Percentiles rank a stretch among this genome's conserved stretches.
phyloP scores from a whole-genome alignment of 2,797 vertebrate genomes.

The Leuciscus waleckii region DNA sequence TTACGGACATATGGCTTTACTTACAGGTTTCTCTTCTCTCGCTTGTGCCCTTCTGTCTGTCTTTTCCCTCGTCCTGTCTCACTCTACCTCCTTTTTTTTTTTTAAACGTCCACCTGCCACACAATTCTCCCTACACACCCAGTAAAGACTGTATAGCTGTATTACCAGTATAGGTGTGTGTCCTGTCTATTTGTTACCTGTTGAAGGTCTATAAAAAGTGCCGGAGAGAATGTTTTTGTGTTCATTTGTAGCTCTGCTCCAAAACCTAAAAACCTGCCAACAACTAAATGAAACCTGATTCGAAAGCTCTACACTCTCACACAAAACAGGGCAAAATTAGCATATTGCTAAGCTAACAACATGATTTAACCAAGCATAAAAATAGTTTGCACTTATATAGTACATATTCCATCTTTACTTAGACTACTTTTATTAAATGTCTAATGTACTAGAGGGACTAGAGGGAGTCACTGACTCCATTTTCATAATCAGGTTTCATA shows the following conservation, averaged over 20 bases:
- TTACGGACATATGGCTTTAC: constrained; percentile 81
- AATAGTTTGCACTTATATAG: background rate
- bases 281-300: background rate
- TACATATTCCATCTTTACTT: background rate
- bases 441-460: background rate
- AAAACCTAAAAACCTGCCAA: constrained; percentile 3
- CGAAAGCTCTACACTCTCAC: background rate
- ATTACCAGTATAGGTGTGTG: constrained; percentile 39
- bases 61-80: constrained; percentile 16
- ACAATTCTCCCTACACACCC: constrained; percentile 62
- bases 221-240: background rate
- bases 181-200: constrained; percentile 16
- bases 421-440: background rate
- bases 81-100: constrained; percentile 30
- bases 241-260: background rate
- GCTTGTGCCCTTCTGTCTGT: constrained; percentile 36
- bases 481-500: background rate
- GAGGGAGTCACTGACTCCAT: background rate
- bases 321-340: background rate
- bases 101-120: constrained; percentile 60
- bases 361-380: background rate
- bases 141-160: constrained; percentile 24
- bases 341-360: background rate
- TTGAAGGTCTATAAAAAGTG: background rate
- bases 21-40: constrained; percentile 73